Evolutionary conservation across 2,797 vertebrate genomes (phyloP).

Genomic region (Anabacerthia variegaticeps): DNA sequence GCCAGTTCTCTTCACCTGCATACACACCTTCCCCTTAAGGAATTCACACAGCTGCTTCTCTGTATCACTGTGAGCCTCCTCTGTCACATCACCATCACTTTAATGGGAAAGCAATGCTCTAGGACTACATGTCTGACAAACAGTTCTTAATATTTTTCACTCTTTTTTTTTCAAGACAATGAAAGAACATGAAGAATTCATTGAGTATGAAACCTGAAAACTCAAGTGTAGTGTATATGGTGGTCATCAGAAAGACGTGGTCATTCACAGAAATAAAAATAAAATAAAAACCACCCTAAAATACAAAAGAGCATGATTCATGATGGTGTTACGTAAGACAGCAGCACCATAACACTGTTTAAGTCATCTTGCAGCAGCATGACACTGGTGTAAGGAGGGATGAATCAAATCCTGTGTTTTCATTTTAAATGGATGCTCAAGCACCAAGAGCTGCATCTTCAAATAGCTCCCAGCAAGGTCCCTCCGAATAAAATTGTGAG

Average conservation of each 20-base stretch:
- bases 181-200: background rate
- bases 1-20: background rate
- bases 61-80: background rate
- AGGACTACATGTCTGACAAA: background rate
- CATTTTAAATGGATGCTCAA: background rate
- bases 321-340: background rate
- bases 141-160: background rate
- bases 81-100: background rate
- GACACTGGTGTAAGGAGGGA: background rate
- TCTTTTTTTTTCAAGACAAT: background rate
- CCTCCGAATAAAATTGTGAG: background rate
- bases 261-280: background rate
- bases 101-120: background rate
- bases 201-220: background rate
- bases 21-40: background rate
- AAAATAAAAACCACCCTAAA: background rate
- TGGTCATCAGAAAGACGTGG: background rate
- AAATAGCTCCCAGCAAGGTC: background rate
- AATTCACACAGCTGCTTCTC: background rate
- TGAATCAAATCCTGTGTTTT: background rate
- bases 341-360: background rate
- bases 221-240: accelerated
- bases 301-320: background rate
- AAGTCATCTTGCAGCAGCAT: background rate
- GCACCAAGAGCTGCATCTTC: background rate